Percentiles rank a stretch among this genome's conserved stretches.
Conservation (phyloP, 2,797 vertebrate genomes). For the Centroberyx gerrardi region DNA sequence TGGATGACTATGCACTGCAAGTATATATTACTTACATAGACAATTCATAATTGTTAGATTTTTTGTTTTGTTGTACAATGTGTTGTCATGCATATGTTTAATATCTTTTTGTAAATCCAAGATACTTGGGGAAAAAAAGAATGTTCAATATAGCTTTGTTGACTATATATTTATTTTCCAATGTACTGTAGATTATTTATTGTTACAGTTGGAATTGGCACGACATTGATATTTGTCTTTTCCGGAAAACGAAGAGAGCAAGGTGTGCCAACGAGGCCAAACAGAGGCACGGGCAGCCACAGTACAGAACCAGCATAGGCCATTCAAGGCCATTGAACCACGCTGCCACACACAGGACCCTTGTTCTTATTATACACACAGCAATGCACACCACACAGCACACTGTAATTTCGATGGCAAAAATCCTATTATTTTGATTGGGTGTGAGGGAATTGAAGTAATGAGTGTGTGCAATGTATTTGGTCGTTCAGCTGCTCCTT, state of each 20-base stretch:
- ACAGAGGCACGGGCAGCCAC: background rate
- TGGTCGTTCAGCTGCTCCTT: conserved; percentile 18
- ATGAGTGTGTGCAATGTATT: conserved; percentile 56
- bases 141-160: too few species aligned
- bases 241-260: conserved; percentile 10
- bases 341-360: conserved; percentile 55
- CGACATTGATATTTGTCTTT: background rate
- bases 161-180: too few species aligned
- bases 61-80: too few species aligned
- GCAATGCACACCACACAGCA: conserved; percentile 41
- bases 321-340: conserved; percentile 27
- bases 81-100: too few species aligned
- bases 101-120: too few species aligned
- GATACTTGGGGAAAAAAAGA: too few species aligned
- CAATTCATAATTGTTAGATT: too few species aligned
- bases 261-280: conserved; percentile 33
- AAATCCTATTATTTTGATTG: conserved; percentile 73
- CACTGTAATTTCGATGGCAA: conserved; percentile 51
- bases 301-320: conserved; percentile 21
- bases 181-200: too few species aligned
- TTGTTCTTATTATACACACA: conserved; percentile 50
- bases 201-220: background rate
- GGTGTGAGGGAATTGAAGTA: conserved; percentile 73
- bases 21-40: too few species aligned
- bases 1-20: too few species aligned